Evolutionary conservation across 2,888 invertebrate genomes (phyloP), one percentile per base, ranked within the genome.

Genomic region (Mimas tiliae): DNA sequence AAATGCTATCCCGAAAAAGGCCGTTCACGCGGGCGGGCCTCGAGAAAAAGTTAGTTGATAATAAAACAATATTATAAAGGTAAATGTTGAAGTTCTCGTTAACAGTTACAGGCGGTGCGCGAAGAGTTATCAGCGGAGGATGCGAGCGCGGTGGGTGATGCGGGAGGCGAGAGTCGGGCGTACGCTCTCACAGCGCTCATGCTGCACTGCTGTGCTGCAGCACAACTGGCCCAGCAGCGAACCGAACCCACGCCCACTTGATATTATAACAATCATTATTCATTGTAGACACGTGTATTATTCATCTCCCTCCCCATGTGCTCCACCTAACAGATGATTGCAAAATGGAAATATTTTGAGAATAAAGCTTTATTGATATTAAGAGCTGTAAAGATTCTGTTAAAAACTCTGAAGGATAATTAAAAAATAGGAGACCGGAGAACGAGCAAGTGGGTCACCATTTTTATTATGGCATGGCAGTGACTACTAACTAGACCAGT

Each of bases 181-280:
- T 98, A 98, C 87, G 98, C 98, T 0, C 94, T 99, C 70, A 98
- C 98, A 63, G 97, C 99, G 65, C 95, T 99, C 72, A 97, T 99
- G 96, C 93, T 99, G 73, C 98, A 99, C 89, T 97, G 98, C 88
- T 99, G 98, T 90, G 97, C 98, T 4, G 99, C 98, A 3, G 95
- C 99, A 68, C 98, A 99, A 83, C 95, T 97, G 75, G 96, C 96
- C 52, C 90, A 91, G 75, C 88, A 88, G 68, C 83, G 81, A 52
- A 76, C 81, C 1, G 82, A 85, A 19, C 74, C 55, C 6, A 75
- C 86, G 69, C 83, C 86, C 67, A 84, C 89, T 78, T 90, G 87
- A 90, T 80, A 72, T 69, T 72, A 86, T 78, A 88, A 87, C 50
- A 82, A 88, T 76, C 80, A 74, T 73, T 80, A 73, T 83, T 84